Evolutionary conservation across 2,797 vertebrate genomes (phyloP), one percentile per base, ranked within the genome.

Genomic region (Anisognathus igniventris): DNA sequence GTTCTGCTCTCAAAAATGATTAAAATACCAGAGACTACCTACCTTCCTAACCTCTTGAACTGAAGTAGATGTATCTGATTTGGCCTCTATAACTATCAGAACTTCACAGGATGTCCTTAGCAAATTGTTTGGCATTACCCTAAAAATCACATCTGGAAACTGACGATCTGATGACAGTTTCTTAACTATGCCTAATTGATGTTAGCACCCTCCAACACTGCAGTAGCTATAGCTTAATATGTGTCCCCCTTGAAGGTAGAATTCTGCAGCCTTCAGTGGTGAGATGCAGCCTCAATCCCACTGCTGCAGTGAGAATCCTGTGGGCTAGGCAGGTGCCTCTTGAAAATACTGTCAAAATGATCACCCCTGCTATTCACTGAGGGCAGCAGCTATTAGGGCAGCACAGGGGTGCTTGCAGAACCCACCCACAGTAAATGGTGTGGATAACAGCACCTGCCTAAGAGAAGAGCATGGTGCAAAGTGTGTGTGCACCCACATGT

Each of bases 61-160:
- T 51, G 24, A 11, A 62, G n/a, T 8, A 83, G n/a, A 35, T n/a
- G 5, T 25, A 48, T 64, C 57, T 71, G 53, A 4, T 66, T 75
- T 67, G 50, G 65, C 13, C 31, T 28, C 61, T 33, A 25, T 8
- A 62, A 35, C 33, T 53, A 18, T 10, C 35, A 64, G 31, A 74
- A 73, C 62, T 61, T 77, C 48, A 77, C 35, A 64, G 0, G 8
- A 24, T 51, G 44, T 40, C 44, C 50, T 75, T n/a, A 70, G 23
- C 51, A 78, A 92, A 74, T 54, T 2, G 17, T 68, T 92, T 35
- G 47, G n/a, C 11, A 24, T 30, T 70, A 44, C 15, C 42, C 37
- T 80, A 57, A 90, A 87, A 89, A 75, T 77, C 57, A 35, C 40
- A 28, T 44, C 75, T 62, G 68, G 58, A 83, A 79, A 58, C 25